These are phyloP conservation scores for Troides helena DNA, from an alignment of 2,888 invertebrate species.

Conservation along the genomic window DNA sequence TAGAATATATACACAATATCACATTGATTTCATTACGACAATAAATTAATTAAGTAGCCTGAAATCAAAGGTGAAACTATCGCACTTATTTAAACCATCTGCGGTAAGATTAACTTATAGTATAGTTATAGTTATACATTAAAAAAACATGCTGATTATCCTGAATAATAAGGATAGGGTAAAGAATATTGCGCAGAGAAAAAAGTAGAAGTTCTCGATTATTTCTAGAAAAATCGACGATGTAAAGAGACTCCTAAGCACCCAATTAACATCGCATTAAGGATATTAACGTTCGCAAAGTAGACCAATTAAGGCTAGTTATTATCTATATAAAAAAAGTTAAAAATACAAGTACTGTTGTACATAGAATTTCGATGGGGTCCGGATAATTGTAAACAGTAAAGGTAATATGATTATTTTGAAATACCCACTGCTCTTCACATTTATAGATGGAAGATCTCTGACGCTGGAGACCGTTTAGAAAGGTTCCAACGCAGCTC, in stretches of 20 bases:
- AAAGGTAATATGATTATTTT: too few species aligned
- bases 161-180: constrained; percentile 12
- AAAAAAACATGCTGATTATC: not conserved
- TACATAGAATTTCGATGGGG: too few species aligned
- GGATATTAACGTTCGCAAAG: constrained; percentile 6
- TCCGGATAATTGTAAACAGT: too few species aligned
- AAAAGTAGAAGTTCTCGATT: not conserved
- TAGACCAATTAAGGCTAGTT: not conserved
- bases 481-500: too few species aligned
- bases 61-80: too few species aligned
- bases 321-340: not conserved
- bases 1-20: too few species aligned
- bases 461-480: too few species aligned
- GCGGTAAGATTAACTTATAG: not conserved
- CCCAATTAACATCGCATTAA: constrained; percentile 10
- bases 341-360: not conserved
- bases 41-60: too few species aligned
- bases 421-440: too few species aligned
- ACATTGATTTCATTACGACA: too few species aligned
- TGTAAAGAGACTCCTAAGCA: constrained; percentile 4
- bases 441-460: too few species aligned
- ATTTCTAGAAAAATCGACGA: not conserved
- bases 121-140: not conserved
- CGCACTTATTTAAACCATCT: too few species aligned
- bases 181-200: not conserved